Evolutionary conservation across 1,140 invertebrate species (phyloP), one percentile per base, ranked within the genome.

Genomic region (Asbolus verrucosus): DNA sequence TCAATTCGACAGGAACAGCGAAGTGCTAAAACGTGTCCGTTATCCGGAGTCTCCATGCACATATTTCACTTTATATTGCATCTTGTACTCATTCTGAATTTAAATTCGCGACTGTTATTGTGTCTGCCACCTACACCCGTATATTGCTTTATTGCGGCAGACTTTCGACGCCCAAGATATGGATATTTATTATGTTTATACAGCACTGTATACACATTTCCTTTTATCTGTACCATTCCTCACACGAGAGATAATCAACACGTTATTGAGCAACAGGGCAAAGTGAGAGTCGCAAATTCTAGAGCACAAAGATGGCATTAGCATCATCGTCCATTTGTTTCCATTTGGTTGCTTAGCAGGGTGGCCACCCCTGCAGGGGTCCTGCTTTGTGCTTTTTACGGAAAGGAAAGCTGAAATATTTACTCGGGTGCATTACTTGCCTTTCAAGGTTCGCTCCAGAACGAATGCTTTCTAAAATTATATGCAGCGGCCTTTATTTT

Each of bases 1-100:
- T 70, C 60, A 46, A 65, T 38, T 63, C 59, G 39, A 41, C 38
- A 39, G 59, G 38, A 59, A 36, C 46, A 71, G 69, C 38, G 24
- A 67, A 71, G 69, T 71, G 69, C 69, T 71, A 71, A 71, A 71
- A 71, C 69, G 69, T 71, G 69, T 71, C 65, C 63, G 69, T 71
- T 71, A 71, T 67, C 59, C 43, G 15, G 30, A 60, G 18, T 16
- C 65, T 30, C 46, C 33, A 18, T 46, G 41, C 62, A 67, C 65
- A 71, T 71, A 71, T 71, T 71, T 71, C 65, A 66, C 21, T 66
- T 38, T 46, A 67, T 71, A 71, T 71, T 71, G 69, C 69, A 67
- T 60, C 33, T 61, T 54, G 14, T 62, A 62, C 62, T 36, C 39
- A 13, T 33, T 43, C 50, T 16, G 69, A 71, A 71, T 71, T 71